phyloP scores from a whole-genome alignment of 2,113 vertebrate species.

The Pycnonotus jocosus region DNA sequence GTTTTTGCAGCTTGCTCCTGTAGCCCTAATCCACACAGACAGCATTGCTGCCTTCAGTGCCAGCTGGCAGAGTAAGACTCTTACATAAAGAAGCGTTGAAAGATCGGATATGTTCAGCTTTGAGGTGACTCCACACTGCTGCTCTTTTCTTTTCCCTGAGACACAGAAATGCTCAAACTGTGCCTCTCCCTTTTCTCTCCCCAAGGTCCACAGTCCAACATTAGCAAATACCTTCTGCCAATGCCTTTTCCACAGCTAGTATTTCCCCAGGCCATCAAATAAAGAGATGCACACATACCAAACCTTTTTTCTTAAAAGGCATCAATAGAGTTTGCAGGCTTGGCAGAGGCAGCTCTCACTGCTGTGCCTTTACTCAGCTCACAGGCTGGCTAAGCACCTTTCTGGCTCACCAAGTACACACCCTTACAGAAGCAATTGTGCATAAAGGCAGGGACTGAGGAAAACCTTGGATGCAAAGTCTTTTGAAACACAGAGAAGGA shows the following conservation, averaged over 20 bases:
- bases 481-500: background rate
- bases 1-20: slow-evolving; percentile 37
- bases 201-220: background rate
- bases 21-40: slow-evolving; percentile 9
- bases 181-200: background rate
- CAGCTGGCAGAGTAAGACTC: slow-evolving; percentile 36
- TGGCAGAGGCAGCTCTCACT: background rate
- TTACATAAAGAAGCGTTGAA: slow-evolving; percentile 29
- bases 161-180: background rate
- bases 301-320: background rate
- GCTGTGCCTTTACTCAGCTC: background rate
- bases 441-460: background rate
- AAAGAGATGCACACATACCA: background rate
- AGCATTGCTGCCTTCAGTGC: slow-evolving; percentile 23
- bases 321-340: background rate
- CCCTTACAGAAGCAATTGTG: background rate
- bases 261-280: background rate
- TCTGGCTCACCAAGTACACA: background rate
- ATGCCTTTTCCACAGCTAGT: background rate
- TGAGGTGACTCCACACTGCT: slow-evolving; percentile 47
- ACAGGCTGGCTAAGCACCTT: background rate
- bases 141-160: slow-evolving; percentile 28
- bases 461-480: background rate
- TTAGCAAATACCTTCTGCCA: background rate
- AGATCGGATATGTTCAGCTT: background rate